Evolutionary conservation across 2,797 vertebrate species (phyloP).

Genomic region (Cygnus olor): DNA sequence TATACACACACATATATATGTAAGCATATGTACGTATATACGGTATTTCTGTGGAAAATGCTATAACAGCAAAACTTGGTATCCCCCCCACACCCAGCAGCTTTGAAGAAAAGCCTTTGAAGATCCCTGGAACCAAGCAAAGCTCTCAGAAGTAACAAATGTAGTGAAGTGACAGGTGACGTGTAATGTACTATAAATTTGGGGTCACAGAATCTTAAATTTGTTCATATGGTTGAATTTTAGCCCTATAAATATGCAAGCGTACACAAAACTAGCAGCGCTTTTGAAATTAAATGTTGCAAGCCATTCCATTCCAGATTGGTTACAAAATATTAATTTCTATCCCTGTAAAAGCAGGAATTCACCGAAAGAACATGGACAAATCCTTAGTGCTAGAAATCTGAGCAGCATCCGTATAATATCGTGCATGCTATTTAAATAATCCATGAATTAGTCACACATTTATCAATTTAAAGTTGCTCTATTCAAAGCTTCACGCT

Average conservation of each 20-base stretch:
- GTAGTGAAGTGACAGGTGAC: neutral
- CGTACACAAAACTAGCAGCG: neutral
- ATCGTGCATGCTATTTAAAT: conserved; percentile 47
- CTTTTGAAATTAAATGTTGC: neutral
- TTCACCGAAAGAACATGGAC: conserved; percentile 31
- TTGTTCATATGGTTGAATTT: neutral
- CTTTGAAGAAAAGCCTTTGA: neutral
- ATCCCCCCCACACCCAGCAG: neutral
- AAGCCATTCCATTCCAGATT: neutral
- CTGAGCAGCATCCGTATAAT: neutral
- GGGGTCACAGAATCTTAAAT: neutral
- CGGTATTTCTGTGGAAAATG: neutral
- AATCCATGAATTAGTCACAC: conserved; percentile 62
- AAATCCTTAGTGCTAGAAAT: conserved; percentile 16
- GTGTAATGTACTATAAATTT: neutral
- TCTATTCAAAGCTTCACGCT: neutral
- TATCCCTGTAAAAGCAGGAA: conserved; percentile 52
- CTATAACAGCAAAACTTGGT: neutral
- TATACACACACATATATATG: too few species aligned
- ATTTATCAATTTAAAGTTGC: neutral
- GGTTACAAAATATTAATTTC: conserved; percentile 23
- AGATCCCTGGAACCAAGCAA: neutral
- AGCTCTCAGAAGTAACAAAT: neutral
- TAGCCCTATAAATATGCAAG: neutral
- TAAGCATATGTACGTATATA: neutral